Evolutionary conservation across 2,113 vertebrate genomes (phyloP).

Genomic region (Nothobranchius furzeri): DNA sequence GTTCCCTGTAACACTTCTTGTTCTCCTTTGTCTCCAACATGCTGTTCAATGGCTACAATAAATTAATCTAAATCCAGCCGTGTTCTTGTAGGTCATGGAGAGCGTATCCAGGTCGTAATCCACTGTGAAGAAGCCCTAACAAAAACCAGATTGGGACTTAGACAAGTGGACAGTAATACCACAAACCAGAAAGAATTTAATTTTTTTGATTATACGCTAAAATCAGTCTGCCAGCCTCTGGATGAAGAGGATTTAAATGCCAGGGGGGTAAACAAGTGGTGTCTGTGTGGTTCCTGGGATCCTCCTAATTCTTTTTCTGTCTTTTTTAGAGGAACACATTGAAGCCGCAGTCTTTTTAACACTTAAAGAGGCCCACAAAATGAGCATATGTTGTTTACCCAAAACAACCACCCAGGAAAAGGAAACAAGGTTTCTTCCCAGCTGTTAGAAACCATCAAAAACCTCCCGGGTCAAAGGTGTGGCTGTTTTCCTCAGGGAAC

Average conservation of each 20-base stretch:
- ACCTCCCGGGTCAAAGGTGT: conserved; percentile 19
- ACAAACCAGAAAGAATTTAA: neutral
- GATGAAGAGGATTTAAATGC: conserved; percentile 54
- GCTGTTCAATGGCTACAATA: too few relatives aligned
- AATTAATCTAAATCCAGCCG: too few relatives aligned
- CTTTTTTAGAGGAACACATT: conserved; percentile 11
- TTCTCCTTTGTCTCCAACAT: too few relatives aligned
- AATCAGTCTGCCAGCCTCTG: conserved; percentile 26
- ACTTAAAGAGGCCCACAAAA: neutral
- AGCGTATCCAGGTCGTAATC: too few relatives aligned
- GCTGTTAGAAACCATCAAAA: conserved; percentile 19
- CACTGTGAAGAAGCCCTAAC: too few relatives aligned
- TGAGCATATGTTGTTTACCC: conserved; percentile 1
- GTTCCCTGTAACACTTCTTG: too few relatives aligned
- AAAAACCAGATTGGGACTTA: neutral
- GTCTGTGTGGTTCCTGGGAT: conserved; percentile 45
- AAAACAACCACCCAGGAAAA: neutral
- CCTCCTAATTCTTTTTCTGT: neutral
- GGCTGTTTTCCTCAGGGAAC: conserved; percentile 9
- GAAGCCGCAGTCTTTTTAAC: conserved; percentile 10
- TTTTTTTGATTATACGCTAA: too few relatives aligned
- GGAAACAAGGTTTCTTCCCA: conserved; percentile 18
- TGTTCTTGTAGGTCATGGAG: too few relatives aligned
- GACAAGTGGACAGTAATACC: neutral
- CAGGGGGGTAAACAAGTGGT: conserved; percentile 62